Evolutionary conservation across 2,797 vertebrate species (phyloP).

Genomic region (Hyperoplus lanceolatus): DNA sequence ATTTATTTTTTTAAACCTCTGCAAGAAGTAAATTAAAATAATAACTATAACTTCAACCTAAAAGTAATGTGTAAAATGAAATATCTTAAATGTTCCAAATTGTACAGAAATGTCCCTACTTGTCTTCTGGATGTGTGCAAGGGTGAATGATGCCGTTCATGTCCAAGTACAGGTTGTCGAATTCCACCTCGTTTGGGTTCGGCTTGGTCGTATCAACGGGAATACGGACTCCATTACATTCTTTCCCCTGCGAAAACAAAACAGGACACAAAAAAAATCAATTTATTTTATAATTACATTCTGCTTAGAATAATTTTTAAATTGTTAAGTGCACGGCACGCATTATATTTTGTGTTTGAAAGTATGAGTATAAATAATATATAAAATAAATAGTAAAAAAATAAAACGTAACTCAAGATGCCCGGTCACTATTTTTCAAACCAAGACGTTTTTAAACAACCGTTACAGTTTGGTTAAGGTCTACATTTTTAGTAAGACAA

Average conservation of each 20-base stretch:
- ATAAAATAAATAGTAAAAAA: too few relatives aligned
- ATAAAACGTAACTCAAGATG: not conserved
- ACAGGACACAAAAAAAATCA: not conserved
- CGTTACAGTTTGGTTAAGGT: too few relatives aligned
- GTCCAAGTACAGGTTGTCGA: constrained; percentile 98
- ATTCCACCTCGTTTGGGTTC: constrained; percentile 98
- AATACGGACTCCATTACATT: constrained; percentile 92
- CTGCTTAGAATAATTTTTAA: too few relatives aligned
- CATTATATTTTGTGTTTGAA: too few relatives aligned
- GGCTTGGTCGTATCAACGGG: constrained; percentile 95
- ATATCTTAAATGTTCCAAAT: not conserved
- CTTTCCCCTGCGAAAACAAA: constrained; percentile 86
- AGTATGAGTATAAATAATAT: too few relatives aligned
- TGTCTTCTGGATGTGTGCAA: constrained; percentile 98
- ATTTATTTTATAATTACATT: too few relatives aligned
- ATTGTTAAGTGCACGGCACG: too few relatives aligned
- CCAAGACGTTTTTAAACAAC: not conserved
- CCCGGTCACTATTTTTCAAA: not conserved
- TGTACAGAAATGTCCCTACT: constrained; percentile 82
- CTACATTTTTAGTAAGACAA: not conserved
- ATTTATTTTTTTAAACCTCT: too few relatives aligned
- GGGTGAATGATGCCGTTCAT: constrained; percentile 99
- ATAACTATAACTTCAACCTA: too few relatives aligned
- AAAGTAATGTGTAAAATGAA: too few relatives aligned
- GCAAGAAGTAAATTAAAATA: too few relatives aligned